Evolutionary conservation across 2,888 invertebrate species (phyloP).

Genomic region (Nineta flava): DNA sequence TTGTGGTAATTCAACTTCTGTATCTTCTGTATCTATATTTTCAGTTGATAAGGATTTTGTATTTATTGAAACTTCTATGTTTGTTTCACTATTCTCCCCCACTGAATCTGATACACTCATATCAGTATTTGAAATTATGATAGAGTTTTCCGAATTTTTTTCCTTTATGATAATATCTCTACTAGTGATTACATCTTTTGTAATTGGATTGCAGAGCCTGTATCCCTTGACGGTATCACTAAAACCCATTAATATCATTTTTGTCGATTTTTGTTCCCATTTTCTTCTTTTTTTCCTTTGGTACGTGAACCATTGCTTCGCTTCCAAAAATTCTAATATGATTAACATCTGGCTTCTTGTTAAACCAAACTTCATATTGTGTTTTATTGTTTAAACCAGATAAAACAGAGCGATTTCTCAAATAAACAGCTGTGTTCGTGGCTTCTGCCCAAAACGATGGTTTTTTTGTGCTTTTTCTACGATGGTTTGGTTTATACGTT

Average conservation of each 20-base stretch:
- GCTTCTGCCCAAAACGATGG: constrained; percentile 22
- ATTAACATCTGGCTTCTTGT: constrained; percentile 18
- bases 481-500: constrained; percentile 21
- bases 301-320: constrained; percentile 19
- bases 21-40: not conserved
- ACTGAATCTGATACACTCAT: not conserved
- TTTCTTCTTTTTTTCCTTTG: constrained; percentile 18
- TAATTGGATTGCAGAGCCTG: constrained; percentile 13
- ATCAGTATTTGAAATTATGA: too few relatives aligned
- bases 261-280: constrained; percentile 14
- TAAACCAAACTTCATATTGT: constrained; percentile 22
- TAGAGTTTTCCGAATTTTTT: not conserved
- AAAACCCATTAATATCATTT: constrained; percentile 1
- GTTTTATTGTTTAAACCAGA: constrained; percentile 12
- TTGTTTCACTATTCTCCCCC: not conserved
- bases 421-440: constrained; percentile 13
- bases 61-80: not conserved
- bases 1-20: not conserved
- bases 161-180: not conserved
- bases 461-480: constrained; percentile 19
- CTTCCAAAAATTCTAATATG: constrained; percentile 22
- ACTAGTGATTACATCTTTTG: not conserved
- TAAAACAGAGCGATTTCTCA: constrained; percentile 13
- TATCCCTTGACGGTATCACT: constrained; percentile 16
- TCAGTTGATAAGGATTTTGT: not conserved